phyloP scores from a whole-genome alignment of 2,113 vertebrate species.

The Smithornis capensis region DNA sequence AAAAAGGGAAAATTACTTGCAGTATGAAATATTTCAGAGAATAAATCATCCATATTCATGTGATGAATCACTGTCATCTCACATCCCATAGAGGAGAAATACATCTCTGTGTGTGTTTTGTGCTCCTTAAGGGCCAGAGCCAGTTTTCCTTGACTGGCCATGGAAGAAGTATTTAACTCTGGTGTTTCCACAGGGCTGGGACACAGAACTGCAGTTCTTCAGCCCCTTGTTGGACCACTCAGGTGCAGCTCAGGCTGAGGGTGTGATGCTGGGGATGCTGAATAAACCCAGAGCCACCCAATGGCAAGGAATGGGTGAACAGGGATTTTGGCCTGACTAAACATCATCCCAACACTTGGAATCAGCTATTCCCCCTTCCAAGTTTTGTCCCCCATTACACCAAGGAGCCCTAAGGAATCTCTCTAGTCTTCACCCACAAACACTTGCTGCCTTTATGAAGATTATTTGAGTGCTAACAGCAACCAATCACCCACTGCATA shows the following conservation, averaged over 20 bases:
- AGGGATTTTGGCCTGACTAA: background rate
- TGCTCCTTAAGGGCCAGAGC: background rate
- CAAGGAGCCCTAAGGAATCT: background rate
- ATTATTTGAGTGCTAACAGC: background rate
- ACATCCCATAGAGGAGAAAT: background rate
- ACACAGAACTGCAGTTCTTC: background rate
- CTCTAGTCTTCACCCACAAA: background rate
- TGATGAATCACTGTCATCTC: background rate
- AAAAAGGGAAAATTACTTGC: background rate
- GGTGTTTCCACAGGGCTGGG: background rate
- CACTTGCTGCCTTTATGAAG: background rate
- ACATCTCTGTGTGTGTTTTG: background rate
- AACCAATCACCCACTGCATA: background rate
- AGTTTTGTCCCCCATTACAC: background rate
- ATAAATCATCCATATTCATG: background rate
- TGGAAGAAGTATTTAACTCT: background rate
- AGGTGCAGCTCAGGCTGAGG: background rate
- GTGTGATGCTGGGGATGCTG: background rate
- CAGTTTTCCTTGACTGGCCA: background rate
- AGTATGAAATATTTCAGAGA: background rate
- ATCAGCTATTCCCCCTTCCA: background rate
- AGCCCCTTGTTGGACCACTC: background rate
- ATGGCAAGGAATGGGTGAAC: rapidly evolving
- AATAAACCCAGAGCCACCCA: background rate
- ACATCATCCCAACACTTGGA: background rate